These are phyloP conservation scores for Apantesis nais DNA, from an alignment of 2,888 invertebrate species.

Conservation along the genomic window DNA sequence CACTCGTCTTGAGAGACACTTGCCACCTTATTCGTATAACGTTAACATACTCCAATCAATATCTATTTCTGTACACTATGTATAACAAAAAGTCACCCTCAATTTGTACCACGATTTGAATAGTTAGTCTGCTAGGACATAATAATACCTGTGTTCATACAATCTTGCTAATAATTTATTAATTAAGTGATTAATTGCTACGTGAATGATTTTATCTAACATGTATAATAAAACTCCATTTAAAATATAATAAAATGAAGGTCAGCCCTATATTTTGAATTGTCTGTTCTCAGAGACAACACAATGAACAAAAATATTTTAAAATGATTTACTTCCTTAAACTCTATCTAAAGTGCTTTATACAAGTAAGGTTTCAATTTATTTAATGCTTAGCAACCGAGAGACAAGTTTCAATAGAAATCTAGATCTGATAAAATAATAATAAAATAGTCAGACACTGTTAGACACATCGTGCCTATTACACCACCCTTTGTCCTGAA, in stretches of 20 bases:
- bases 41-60: slow-evolving; percentile 67
- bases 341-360: background rate
- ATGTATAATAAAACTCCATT: background rate
- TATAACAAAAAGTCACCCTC: slow-evolving; percentile 32
- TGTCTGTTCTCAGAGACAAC: background rate
- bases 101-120: background rate
- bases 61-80: slow-evolving; percentile 60
- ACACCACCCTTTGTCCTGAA: background rate
- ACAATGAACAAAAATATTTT: background rate
- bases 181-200: background rate
- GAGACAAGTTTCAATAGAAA: background rate
- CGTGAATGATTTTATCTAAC: background rate
- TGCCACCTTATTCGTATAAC: slow-evolving; percentile 75
- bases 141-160: background rate
- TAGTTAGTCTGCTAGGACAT: background rate
- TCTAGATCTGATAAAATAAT: background rate
- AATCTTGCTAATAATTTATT: background rate
- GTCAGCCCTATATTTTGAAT: background rate
- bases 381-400: background rate
- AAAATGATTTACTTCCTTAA: background rate
- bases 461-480: background rate
- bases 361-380: background rate
- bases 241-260: background rate
- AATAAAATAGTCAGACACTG: background rate
- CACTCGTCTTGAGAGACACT: slow-evolving; percentile 72